Percentiles rank a stretch among this genome's conserved stretches.
Evolutionary conservation across 2,113 vertebrate genomes (phyloP).

Genomic region (Ovis aries): ARS-UI_Ramb_v3.0 NC_056064.1:3100001-3100500

Average conservation of each 20-base stretch:
- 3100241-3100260: not conserved
- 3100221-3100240: not conserved
- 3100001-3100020: not conserved
- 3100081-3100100: not conserved
- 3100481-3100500: not conserved
- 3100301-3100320: not conserved
- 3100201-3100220: not conserved
- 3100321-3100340: not conserved
- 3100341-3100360: not conserved
- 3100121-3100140: not conserved
- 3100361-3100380: not conserved
- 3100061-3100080: not conserved
- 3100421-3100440: not conserved
- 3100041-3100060: not conserved
- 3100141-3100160: not conserved
- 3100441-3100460: not conserved
- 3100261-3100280: not conserved
- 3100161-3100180: not conserved
- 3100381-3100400: not conserved
- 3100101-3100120: not conserved
- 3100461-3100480: not conserved
- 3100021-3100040: not conserved
- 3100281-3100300: not conserved
- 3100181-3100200: not conserved
- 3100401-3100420: not conserved